phyloP scores from a whole-genome alignment of 2,113 vertebrate genomes.

The Psilopsiagon aymara region DNA sequence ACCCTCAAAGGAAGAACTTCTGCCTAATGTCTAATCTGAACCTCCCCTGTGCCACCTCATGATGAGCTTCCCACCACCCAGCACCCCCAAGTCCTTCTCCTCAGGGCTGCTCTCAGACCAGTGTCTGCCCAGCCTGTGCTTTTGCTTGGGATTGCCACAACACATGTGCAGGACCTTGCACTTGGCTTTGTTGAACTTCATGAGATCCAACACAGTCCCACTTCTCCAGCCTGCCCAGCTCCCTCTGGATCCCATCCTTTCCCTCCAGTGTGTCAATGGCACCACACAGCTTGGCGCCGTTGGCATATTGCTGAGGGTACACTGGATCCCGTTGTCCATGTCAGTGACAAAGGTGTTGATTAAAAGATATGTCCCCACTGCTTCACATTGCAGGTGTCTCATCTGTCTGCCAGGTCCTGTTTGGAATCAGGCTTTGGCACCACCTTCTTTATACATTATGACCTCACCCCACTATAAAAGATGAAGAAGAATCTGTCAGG shows the following conservation, averaged over 20 bases:
- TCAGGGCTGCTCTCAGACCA: not conserved
- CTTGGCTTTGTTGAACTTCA: not conserved
- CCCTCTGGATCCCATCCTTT: not conserved
- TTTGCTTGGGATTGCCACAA: not conserved
- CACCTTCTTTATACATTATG: no score
- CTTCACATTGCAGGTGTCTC: not conserved
- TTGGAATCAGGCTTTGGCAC: not conserved
- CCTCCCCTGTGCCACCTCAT: not conserved
- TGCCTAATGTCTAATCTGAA: not conserved
- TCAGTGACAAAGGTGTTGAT: not conserved
- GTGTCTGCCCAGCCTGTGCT: not conserved
- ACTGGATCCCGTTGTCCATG: not conserved
- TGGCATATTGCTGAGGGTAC: not conserved
- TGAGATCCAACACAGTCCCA: not conserved
- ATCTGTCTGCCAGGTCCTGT: not conserved
- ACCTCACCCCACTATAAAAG: not conserved
- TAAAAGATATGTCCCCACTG: not conserved
- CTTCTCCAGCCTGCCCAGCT: not conserved
- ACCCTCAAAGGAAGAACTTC: not conserved
- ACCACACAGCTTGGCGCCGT: not conserved
- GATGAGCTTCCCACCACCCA: not conserved
- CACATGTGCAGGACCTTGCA: not conserved
- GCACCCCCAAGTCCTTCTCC: not conserved
- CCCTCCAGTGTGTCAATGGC: not conserved
- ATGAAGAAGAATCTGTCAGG: rapidly evolving